Evolutionary conservation across 1,140 invertebrate genomes (phyloP), one percentile per base, ranked within the genome.

Genomic region (Hyles euphorbiae): DNA sequence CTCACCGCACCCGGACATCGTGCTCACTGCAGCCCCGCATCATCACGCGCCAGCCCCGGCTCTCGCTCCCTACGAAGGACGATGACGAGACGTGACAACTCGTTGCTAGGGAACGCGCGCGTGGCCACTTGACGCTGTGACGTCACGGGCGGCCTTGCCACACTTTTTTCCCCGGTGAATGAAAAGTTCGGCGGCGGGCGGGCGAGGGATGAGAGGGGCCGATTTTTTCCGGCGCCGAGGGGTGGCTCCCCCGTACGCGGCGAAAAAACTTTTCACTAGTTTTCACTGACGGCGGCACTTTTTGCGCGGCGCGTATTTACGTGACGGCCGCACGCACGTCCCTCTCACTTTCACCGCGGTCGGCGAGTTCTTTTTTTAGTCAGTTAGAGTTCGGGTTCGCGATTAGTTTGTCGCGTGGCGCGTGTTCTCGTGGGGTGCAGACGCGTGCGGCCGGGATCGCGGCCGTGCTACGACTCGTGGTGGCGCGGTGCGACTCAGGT

Each of bases 151-250:
- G 81, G 87, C 87, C 88, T 90, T 89, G 88, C 88, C 88, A 89
- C 88, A 89, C 87, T 90, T 91, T 91, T 90, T 91, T 91, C 88
- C 84, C 79, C 83, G 72, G 83, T 91, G 90, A 91, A 91, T 91
- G 90, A 90, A 91, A 91, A 89, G 83, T 91, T 91, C 90, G 87
- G 76, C 72, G 75, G 69, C 69, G 73, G 70, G 70, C 68, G 76
- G 71, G 80, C 64, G 76, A 74, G 80, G 75, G 76, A 76, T 78
- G 82, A 74, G 82, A 77, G 86, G 81, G 82, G 81, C 72, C 64
- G 76, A 83, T 86, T 89, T 89, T 89, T 89, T 88, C 81, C 76
- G 78, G 76, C 71, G 76, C 63, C 56, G 68, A 78, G 81, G 83
- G 85, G 81, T 79, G 83, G 75, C 78, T 65, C 82, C 85, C 82